Evolutionary conservation across 2,888 invertebrate species (phyloP), one percentile per base, ranked within the genome.

Genomic region (Sphaeridia pumilis): DNA sequence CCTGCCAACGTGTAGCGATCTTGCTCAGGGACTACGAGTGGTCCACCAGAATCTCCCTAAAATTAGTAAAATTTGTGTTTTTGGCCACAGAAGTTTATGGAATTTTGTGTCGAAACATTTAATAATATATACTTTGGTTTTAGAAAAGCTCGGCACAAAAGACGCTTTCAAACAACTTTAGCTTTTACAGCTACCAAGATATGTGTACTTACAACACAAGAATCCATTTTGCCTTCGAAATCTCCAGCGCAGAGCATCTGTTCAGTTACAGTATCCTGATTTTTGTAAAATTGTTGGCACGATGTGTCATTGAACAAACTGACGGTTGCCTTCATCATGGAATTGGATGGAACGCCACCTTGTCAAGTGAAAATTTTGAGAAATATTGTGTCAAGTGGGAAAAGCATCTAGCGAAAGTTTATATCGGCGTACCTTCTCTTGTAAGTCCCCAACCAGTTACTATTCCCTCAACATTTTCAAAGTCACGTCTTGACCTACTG

Each of bases 11-110:
- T 68, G 59, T 67, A 66, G n/a, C 67, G 67, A 22, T 65, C 66
- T 52, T 67, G 66, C 4, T 58, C 42, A 24, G 65, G 54, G 34
- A 62, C 60, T 53, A 71, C 70, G 14, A 73, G 57, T 2, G 71
- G 71, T 1, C 72, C 71, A 12, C 72, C 72, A 22, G 70, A 70
- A 64, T 73, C 73, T 10, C 72, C 72, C 70, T 72, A 56, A 26
- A 63, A 63, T 10, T 14, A 31, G 7, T 10, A 31, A 31, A 10
- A 31, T 10, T 31, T 31, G 10, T 14, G 31, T 7, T 31, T 31
- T n/a, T n/a, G n/a, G n/a, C n/a, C n/a, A n/a, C n/a, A n/a, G n/a
- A n/a, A n/a, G n/a, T n/a, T n/a, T n/a, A n/a, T n/a, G n/a, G n/a
- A n/a, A n/a, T n/a, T n/a, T n/a, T n/a, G n/a, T n/a, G n/a, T n/a